These are phyloP conservation scores for Seladonia tumulorum DNA, from an alignment of 2,888 invertebrate species.

Conservation along the genomic window DNA sequence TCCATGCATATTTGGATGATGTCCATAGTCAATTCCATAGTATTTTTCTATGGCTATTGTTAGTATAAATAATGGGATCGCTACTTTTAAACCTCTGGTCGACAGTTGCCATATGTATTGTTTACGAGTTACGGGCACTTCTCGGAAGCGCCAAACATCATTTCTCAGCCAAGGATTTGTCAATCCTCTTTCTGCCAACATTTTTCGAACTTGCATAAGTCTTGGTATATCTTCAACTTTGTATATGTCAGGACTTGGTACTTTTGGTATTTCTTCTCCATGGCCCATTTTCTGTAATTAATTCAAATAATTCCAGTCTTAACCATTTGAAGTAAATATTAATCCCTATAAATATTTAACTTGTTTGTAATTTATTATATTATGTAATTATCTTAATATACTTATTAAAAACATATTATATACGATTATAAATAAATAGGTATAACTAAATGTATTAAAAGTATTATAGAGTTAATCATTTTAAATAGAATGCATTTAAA, in stretches of 20 bases:
- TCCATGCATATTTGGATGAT: slow-evolving; percentile 69
- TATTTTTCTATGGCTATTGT: slow-evolving; percentile 83
- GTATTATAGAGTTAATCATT: not conserved
- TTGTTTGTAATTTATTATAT: not conserved
- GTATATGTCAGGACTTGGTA: slow-evolving; percentile 91
- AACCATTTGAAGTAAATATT: not conserved
- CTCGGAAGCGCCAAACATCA: slow-evolving; percentile 91
- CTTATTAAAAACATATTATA: not conserved
- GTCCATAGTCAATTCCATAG: slow-evolving; percentile 69
- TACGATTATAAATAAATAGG: not conserved
- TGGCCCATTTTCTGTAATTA: slow-evolving; percentile 84
- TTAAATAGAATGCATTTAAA: not conserved
- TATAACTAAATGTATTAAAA: not conserved
- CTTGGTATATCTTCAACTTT: slow-evolving; percentile 89
- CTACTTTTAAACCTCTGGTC: slow-evolving; percentile 87
- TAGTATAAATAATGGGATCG: slow-evolving; percentile 85
- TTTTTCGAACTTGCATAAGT: slow-evolving; percentile 87
- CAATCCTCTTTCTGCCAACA: slow-evolving; percentile 89
- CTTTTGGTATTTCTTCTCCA: slow-evolving; percentile 84
- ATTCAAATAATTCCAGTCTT: not conserved
- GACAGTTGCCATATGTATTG: slow-evolving; percentile 28
- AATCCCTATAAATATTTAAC: not conserved
- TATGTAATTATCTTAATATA: not conserved
- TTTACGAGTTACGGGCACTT: slow-evolving; percentile 15
- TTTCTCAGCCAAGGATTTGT: slow-evolving; percentile 96